Evolutionary conservation across 2,113 vertebrate genomes (phyloP), one percentile per base, ranked within the genome.

Genomic region (Camelus dromedarius): DNA sequence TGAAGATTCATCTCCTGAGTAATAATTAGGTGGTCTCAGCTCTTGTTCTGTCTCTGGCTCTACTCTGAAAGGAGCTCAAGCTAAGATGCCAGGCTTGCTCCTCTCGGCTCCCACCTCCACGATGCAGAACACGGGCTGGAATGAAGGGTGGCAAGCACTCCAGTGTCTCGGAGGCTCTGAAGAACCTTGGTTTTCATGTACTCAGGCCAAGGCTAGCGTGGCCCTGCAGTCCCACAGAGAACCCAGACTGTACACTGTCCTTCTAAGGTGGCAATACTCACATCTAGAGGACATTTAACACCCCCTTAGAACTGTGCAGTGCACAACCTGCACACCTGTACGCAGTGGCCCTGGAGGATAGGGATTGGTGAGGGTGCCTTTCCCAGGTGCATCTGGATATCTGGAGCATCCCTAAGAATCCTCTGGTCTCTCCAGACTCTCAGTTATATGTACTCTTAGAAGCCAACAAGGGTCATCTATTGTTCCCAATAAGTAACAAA

Each of bases 121-220:
- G 4, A 28, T 32, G 20, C 6, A 32, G 26, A 54, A 24, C 0
- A 4, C 3, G 22, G 20, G 16, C 35, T 42, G 32, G 12, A 56
- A 7, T 16, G 19, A 77, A 16, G 3, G 13, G 10, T 2, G 13
- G n/a, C 52, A 26, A 24, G 6, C 6, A 18, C 3, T 9, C 10
- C 10, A 6, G 26, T 20, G 15, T n/a, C 54, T 56, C 24, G 16
- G 19, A 42, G 32, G 48, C 3, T 86, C 58, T 28, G 38, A 75
- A 81, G 50, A 66, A 91, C 15, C 28, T 32, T 8, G 16, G 35
- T 70, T 67, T 77, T 70, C 20, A 62, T 46, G 64, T 24, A 48
- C 12, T 56, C 46, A 24, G 66, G 26, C 10, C 35, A n/a, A 48
- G 56, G 50, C 73, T 58, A 14, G 22, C 6, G 30, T 70, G 30